These are phyloP conservation scores for Orbicella faveolata DNA, from an alignment of 64 coral and sea anemone genomes.

Conservation along the genomic window DNA sequence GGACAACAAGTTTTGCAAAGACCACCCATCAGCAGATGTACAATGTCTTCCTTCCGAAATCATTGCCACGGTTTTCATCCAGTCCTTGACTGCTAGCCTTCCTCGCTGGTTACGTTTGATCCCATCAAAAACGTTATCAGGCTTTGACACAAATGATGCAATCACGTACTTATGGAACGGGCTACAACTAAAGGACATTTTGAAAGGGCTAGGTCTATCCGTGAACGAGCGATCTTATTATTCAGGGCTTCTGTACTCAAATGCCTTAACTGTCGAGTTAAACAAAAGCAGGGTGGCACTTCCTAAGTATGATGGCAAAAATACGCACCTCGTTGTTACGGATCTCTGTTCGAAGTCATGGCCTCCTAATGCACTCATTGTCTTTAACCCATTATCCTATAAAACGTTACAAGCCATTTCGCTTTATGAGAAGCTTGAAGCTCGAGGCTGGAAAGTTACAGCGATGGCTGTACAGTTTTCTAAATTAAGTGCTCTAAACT, in stretches of 20 bases:
- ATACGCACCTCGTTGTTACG: not conserved
- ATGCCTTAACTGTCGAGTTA: not conserved
- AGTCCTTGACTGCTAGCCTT: not conserved
- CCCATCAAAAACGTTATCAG: not conserved
- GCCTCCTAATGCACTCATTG: not conserved
- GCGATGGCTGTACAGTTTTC: conserved; percentile 42
- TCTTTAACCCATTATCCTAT: conserved; percentile 27
- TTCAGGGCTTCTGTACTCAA: conserved; percentile 15
- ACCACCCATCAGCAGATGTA: no score
- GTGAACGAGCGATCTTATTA: not conserved
- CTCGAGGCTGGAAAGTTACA: conserved; percentile 3
- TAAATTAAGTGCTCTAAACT: not conserved
- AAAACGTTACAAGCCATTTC: conserved; percentile 1
- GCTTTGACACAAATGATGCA: not conserved
- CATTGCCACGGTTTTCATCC: conserved; percentile 23
- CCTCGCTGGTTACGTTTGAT: conserved; percentile 30
- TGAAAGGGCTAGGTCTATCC: not conserved
- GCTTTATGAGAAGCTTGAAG: conserved; percentile 3
- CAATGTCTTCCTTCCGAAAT: conserved; percentile 17
- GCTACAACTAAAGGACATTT: not conserved
- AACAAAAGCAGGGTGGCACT: not conserved
- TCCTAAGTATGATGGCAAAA: not conserved
- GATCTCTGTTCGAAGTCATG: conserved; percentile 19
- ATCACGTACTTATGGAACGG: conserved; percentile 46
- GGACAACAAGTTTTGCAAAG: not conserved